Conservation (phyloP, 2,888 invertebrate genomes). For the Drosophila acutilabella region DNA sequence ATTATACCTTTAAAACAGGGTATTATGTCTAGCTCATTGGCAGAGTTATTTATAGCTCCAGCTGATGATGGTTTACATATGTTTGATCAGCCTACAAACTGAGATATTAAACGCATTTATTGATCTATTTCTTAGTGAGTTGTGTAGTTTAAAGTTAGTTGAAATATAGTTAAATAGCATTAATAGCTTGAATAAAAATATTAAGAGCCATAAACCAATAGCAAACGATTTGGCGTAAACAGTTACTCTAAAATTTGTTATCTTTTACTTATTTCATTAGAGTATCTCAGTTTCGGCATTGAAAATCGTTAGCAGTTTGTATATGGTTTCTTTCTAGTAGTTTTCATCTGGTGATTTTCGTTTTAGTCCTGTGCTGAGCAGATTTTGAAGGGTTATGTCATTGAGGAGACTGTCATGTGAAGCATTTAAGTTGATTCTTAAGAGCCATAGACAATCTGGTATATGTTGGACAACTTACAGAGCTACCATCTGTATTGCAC, state of each 20-base stretch:
- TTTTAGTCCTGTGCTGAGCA: slow-evolving; percentile 26
- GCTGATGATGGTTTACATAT: background rate
- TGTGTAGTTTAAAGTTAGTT: too few species aligned
- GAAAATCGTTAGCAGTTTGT: background rate
- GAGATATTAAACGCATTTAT: background rate
- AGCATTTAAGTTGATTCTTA: slow-evolving; percentile 44
- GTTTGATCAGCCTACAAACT: slow-evolving; percentile 3
- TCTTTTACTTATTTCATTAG: background rate
- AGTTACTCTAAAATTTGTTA: too few species aligned
- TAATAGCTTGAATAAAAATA: too few species aligned
- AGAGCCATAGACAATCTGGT: slow-evolving; percentile 28
- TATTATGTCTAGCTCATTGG: slow-evolving; percentile 8
- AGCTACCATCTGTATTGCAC: background rate
- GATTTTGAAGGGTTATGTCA: slow-evolving; percentile 30
- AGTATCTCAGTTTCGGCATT: slow-evolving; percentile 3
- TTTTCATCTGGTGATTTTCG: slow-evolving; percentile 4
- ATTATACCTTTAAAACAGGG: slow-evolving; percentile 22
- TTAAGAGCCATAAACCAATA: too few species aligned
- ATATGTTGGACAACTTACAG: slow-evolving; percentile 21
- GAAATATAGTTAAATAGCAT: too few species aligned
- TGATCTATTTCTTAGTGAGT: background rate
- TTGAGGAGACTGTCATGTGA: slow-evolving; percentile 32
- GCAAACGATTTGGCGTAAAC: too few species aligned
- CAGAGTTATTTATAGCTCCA: slow-evolving; percentile 6
- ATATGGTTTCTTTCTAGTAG: background rate